Evolutionary conservation across 2,113 vertebrate genomes (phyloP).

Genomic region (Oreochromis spilurus): DNA sequence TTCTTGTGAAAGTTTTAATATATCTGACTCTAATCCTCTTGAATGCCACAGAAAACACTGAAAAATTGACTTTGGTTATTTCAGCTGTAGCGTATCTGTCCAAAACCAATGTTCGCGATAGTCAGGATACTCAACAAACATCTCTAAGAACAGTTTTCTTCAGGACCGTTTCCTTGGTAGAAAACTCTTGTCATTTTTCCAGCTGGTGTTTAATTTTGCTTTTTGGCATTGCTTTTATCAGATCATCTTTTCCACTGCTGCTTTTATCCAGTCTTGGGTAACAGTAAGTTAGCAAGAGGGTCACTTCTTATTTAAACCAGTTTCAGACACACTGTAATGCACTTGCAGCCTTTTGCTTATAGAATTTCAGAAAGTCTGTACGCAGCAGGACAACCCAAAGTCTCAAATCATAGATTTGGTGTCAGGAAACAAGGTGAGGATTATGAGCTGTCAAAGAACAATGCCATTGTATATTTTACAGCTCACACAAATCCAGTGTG

Average conservation of each 20-base stretch:
- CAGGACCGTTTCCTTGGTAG: not conserved
- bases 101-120: not conserved
- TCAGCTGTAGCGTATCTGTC: not conserved
- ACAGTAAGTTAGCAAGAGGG: not conserved
- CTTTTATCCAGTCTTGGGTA: not conserved
- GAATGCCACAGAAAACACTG: not conserved
- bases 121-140: not conserved
- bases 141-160: not conserved
- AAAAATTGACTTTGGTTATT: not conserved
- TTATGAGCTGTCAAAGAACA: not conserved
- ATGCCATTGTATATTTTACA: not conserved
- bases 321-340: not conserved
- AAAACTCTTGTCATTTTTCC: not conserved
- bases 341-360: not conserved
- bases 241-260: not conserved
- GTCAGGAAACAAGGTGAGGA: not conserved
- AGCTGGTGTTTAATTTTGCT: constrained; percentile 2
- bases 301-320: not conserved
- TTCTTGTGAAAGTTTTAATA: not conserved
- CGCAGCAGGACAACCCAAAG: not conserved
- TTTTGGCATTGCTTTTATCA: not conserved
- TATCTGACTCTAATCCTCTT: not conserved
- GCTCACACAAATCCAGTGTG: not conserved
- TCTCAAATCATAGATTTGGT: not conserved
- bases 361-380: not conserved